Base-by-base conservation (phyloP, 2,888 invertebrate species). In the Seira musarum region DNA sequence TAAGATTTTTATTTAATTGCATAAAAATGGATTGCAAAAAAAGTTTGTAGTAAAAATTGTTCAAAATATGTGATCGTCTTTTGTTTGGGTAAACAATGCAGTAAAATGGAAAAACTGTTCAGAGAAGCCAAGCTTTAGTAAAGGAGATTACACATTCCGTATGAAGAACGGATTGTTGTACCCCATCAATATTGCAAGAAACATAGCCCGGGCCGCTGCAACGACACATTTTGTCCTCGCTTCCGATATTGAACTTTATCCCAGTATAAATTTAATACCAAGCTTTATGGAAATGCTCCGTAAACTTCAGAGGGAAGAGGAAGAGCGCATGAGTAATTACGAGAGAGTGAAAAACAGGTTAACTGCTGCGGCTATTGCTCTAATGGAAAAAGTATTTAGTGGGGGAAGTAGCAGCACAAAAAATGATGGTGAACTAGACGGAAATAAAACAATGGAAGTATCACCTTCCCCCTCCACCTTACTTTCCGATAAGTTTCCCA, bases 231-330 rank as follows among this genome's bases (percentile, higher is more conserved):
- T 92, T 88, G 91, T 96, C 57, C 91, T 96, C 75, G 93, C 96
- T 25, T 95, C 95, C 71, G 96, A 97, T 88, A 95, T 96, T 87
- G 96, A 97, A 89, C 91, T 97, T 76, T 96, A 96, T 89, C 96
- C 96, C 65, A 95, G 94, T 90, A 94, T 95, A 6, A 92, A 94
- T 87, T 89, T 96, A 86, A 93, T 94, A 72, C 92, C 92, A 24
- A 92, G 93, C 88, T 96, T 96, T 90, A 90, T 96, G 85, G 93
- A 94, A 87, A 95, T 96, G 95, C 93, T 96, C 2, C 19, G 15
- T 8, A 21, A 57, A 25, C 78, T 78, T 30, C 66, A 71, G 46
- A 66, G 57, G 25, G 21, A 64, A 46, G 67, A 66, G 46, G 57
- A 68, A 19, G 75, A 40, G 24, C 15, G 49, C 19, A 30, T 49